Base-by-base conservation (phyloP, 2,113 vertebrate genomes). In the Ailuropoda melanoleuca region DNA sequence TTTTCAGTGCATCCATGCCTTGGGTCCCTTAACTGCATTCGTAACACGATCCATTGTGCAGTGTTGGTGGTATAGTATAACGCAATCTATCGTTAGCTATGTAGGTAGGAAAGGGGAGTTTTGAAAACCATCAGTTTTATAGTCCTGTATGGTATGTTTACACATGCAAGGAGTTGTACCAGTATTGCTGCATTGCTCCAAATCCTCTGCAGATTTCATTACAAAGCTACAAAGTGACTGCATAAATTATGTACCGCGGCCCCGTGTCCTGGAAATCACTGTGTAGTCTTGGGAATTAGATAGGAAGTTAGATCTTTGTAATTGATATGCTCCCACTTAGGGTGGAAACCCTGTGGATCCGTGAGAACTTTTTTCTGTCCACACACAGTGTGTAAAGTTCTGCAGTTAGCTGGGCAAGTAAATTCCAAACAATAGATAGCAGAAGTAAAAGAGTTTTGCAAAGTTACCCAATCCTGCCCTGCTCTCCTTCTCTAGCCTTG, bases 221-320 rank as follows among this genome's bases (percentile, higher is more conserved):
- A 96, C 95, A 96, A 80, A 95, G 88, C 96, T 96, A 96, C 96
- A 90, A 97, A 97, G 87, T 88, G 75, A 95, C 37, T 15, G 18
- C 86, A 97, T 97, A 97, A 97, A 97, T 97, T 97, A 97, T 98
- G 95, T 87, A 97, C 8, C 37, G 95, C 85, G 15, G 31, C 34
- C 34, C 75, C 39, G 56, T 97, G 97, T 97, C 97, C 96, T 90
- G 68, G 90, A 96, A 97, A 96, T 97, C 96, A 92, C 84, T 95
- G 56, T 87, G 86, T 88, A 92, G 80, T 84, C 75, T 77, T 94
- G 97, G 97, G 95, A 96, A 96, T 97, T 96, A 95, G 93, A 90
- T 82, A 96, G 78, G 72, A 90, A 56, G 31, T 95, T 92, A 96
- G 96, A 92, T 94, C 64, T 91, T 80, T 92, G 95, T 86, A 95